Base-by-base conservation (phyloP, 2,888 invertebrate species). In the Perdita meconis region DNA sequence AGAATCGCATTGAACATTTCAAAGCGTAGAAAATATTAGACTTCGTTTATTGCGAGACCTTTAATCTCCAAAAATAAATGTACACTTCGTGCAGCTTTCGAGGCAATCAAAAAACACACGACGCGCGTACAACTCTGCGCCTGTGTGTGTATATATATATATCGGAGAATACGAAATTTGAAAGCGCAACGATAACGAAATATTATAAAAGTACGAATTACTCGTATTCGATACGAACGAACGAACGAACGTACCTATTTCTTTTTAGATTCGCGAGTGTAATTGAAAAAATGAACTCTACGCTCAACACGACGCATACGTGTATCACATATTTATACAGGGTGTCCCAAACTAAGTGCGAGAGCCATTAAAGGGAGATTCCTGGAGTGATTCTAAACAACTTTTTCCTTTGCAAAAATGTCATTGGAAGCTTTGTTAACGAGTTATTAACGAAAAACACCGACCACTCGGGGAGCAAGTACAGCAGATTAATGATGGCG, bases 241-340 rank as follows among this genome's bases (percentile, higher is more conserved):
- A 12, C 36, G 30, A 30, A 30, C 6, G 30, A 30, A 30, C 30
- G 6, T 30, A 6, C 30, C 6, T 30, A 6, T 36, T 19, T 16
- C 16, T 40, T 40, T 26, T 8, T 64, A 30, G 16, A 63, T 26
- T 19, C 19, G 42, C n/a, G 51, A 53, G 10, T 57, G 57, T 36
- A 67, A 51, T 51, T 59, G n/a, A 5, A 44, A 65, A 19, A 24
- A 19, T 53, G 19, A 40, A 60, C 60, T 50, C 44, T 51, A 64
- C 19, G 22, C 19, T 64, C 19, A 47, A 57, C 74, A 74, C 83
- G 69, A 71, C 73, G 75, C 73, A 75, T 82, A n/a, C n/a, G 79
- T 89, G 87, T 89, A 88, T 89, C 76, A 89, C 89, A 90, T 77
- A 88, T 90, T 89, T 91, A 87, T 90, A 90, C 89, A 90, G n/a